Evolutionary conservation across 2,888 invertebrate species (phyloP), one percentile per base, ranked within the genome.

Genomic region (Acanthacorydalis orientalis): DNA sequence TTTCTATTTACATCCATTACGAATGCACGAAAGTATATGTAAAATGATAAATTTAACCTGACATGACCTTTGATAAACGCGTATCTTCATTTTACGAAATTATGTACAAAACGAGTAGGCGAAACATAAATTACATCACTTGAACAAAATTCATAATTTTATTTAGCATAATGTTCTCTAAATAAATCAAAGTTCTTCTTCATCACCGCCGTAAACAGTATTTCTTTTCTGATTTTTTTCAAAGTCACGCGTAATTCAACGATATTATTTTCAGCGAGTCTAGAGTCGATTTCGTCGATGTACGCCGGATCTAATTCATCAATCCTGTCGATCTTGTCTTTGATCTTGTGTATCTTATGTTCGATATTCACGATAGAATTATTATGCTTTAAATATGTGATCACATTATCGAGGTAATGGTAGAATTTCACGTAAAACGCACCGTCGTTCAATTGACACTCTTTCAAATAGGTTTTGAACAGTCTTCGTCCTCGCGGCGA

Each of bases 381-480:
- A 7, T 40, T 32, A 6, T 23, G 23, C 6, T 2, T 23, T 6
- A 23, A 6, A 31, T 46, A 31, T 14, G 32, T 8, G 12, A 69
- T 56, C 46, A 68, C 56, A 56, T 58, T 62, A 38, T 72, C 70
- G 31, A 60, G 58, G 47, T 65, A 63, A 51, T 70, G 70, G 64
- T 67, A 69, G 53, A 70, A 64, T 53, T 65, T 64, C 47, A 72
- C 56, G 9, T 63, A 59, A 50, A 60, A 59, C 23, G 64, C 62
- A 11, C 69, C 71, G 51, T 64, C 60, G 52, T 59, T 63, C 59
- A 70, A 60, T 54, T 67, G 67, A 16, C 66, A 63, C 3, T 68
- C 64, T 52, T 59, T 64, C 68, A 71, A 69, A 53, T 68, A 72
- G 56, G 67, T 68, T 49, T 68, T 63, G 50, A 72, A 70, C 14